These are phyloP conservation scores for Perdita meconis DNA, from an alignment of 2,888 invertebrate species.

Conservation along the genomic window DNA sequence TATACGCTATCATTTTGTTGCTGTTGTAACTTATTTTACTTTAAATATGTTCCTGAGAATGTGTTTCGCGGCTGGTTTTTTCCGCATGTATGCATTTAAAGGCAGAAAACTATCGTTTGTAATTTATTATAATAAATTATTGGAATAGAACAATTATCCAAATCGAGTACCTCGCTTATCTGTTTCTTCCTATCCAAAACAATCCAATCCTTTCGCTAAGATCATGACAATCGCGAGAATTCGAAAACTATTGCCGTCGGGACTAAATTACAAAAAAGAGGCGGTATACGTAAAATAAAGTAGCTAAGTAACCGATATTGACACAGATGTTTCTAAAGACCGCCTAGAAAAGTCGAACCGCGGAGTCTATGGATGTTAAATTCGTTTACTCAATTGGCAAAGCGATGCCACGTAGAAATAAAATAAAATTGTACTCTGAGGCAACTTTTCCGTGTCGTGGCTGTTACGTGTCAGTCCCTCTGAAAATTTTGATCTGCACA, in stretches of 20 bases:
- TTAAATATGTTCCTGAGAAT: slow-evolving; percentile 10
- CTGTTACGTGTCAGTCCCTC: slow-evolving; percentile 54
- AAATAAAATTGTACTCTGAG: slow-evolving; percentile 49
- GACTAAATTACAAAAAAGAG: slow-evolving; percentile 55
- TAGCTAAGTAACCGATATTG: slow-evolving; percentile 63
- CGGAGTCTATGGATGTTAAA: slow-evolving; percentile 53
- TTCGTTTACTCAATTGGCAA: slow-evolving; percentile 70
- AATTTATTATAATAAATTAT: slow-evolving; percentile 45
- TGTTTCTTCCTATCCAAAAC: neutral
- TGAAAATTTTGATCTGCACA: slow-evolving; percentile 54
- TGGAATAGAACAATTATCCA: slow-evolving; percentile 5
- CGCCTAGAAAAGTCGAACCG: slow-evolving; percentile 59
- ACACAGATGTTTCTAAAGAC: slow-evolving; percentile 71
- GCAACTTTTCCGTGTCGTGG: slow-evolving; percentile 22
- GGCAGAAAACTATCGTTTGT: slow-evolving; percentile 1
- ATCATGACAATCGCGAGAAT: slow-evolving; percentile 9
- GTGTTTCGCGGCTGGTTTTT: neutral
- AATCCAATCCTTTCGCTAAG: neutral
- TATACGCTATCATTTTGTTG: slow-evolving; percentile 75
- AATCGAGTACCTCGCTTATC: neutral
- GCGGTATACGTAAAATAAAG: slow-evolving; percentile 57
- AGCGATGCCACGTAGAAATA: slow-evolving; percentile 65
- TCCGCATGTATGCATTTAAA: neutral
- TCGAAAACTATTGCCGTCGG: slow-evolving; percentile 18
- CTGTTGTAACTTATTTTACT: slow-evolving; percentile 6